Base-by-base conservation (phyloP, 1,140 invertebrate species). In the Zophobas atratus region DNA sequence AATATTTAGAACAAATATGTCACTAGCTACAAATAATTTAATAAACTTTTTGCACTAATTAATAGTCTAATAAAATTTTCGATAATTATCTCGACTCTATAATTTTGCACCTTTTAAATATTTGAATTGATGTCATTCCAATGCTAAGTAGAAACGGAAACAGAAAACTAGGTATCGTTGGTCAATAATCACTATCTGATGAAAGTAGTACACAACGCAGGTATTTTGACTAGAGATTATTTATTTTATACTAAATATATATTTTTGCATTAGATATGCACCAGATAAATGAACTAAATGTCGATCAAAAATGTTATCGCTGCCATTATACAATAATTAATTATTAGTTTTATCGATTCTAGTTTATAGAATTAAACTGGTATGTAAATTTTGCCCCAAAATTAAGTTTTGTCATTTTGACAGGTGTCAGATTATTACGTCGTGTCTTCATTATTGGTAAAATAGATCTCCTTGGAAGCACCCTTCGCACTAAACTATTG, bases 341-440 rank as follows among this genome's bases (percentile, higher is more conserved):
- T 57, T 34, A 57, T 36, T 0, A 57, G 35, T 63, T 35, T 41
- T 41, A 38, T 38, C 33, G n/a, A 63, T 20, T 57, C 43, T 63
- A 38, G 4, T 57, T 35, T 34, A 35, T 33, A 57, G 34, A 35
- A 57, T 57, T 57, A 36, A 20, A 1, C 56, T 57, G 4, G 32
- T 35, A 35, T 57, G 56, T 36, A 35, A 57, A 57, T 57, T 57
- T 35, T 35, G 57, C 2, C 43, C 34, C 20, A 35, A 39, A 63
- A 63, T 63, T 41, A 63, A 63, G 43, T 8, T 63, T 63, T 63
- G 38, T 63, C 57, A 63, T 41, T 63, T 41, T 20, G 57, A 63
- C 57, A 63, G 57, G 57, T 63, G 57, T 43, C 57, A 63, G 5
- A 53, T 53, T 53, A 6, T 53, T 53, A 34, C 20, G 49, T 20